phyloP scores from a whole-genome alignment of 1,140 invertebrate species.

The Zaprionus gabonicus region DNA sequence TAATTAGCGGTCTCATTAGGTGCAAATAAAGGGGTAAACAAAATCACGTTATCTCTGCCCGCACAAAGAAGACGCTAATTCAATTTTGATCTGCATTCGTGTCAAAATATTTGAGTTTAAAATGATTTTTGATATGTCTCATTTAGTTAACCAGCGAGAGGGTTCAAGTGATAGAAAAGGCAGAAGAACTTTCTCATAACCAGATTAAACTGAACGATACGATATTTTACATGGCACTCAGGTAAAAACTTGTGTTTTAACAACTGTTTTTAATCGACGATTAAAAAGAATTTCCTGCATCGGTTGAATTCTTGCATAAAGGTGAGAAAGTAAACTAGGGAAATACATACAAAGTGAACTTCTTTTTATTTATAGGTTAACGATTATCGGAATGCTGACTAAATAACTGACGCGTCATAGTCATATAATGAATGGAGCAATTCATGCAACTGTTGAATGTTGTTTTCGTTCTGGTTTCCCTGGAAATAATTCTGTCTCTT shows the following conservation, averaged over 20 bases:
- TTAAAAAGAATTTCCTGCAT: neutral
- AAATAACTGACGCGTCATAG: neutral
- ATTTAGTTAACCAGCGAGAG: conserved; percentile 14
- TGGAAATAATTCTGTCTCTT: neutral
- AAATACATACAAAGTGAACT: neutral
- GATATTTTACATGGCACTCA: neutral
- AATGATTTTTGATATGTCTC: conserved; percentile 1
- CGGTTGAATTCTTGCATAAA: neutral
- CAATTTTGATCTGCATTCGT: neutral
- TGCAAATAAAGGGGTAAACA: conserved; percentile 29
- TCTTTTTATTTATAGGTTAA: neutral
- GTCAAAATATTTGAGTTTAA: conserved; percentile 25
- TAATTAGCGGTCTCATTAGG: conserved; percentile 38
- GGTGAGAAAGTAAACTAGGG: neutral
- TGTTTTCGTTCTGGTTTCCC: neutral
- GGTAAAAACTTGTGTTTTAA: conserved; percentile 15
- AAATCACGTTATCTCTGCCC: conserved; percentile 35
- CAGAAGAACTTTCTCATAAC: neutral
- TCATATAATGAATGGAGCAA: neutral
- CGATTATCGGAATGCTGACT: neutral
- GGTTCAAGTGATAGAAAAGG: neutral
- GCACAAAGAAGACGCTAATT: conserved; percentile 24
- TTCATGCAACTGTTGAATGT: neutral
- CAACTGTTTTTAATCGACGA: conserved; percentile 21
- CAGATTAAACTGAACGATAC: neutral